A percentile compares a stretch with the other conserved stretches of the same genome.
Conservation (phyloP, 2,797 vertebrate genomes). For the Coilia nasus region DNA sequence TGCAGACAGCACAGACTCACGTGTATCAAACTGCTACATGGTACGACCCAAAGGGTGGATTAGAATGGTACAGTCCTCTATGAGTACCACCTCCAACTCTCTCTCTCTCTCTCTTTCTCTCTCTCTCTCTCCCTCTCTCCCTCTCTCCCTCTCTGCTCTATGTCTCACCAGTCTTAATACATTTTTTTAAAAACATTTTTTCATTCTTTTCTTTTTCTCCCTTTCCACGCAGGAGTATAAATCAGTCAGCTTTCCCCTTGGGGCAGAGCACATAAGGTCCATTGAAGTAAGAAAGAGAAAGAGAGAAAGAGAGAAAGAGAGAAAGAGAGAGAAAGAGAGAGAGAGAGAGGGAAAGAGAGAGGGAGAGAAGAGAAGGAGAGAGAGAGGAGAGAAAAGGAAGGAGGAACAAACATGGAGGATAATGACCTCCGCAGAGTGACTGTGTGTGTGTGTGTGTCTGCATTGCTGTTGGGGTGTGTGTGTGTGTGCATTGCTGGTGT, state of each 20-base stretch:
- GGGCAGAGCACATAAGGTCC: neutral
- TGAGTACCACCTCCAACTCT: neutral
- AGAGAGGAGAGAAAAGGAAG: neutral
- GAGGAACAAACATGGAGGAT: neutral
- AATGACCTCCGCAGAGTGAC: constrained; percentile 9
- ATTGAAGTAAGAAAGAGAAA: neutral
- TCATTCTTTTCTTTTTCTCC: neutral
- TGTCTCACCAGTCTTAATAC: neutral
- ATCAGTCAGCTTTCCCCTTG: neutral
- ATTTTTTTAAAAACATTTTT: neutral
- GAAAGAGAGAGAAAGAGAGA: neutral
- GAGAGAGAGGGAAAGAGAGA: neutral
- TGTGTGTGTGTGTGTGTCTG: constrained; percentile 23
- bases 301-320: neutral
- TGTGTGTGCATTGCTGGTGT: too few relatives aligned
- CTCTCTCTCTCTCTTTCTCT: constrained; percentile 18
- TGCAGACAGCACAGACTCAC: neutral
- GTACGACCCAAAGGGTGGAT: neutral
- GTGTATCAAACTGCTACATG: neutral
- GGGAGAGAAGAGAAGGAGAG: neutral
- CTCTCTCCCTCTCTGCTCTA: neutral
- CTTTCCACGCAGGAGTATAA: neutral
- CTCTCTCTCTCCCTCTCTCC: neutral
- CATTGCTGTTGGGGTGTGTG: neutral
- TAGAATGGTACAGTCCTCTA: neutral